Conservation (phyloP, 2,888 invertebrate genomes). For the Ischnus inquisitorius region DNA sequence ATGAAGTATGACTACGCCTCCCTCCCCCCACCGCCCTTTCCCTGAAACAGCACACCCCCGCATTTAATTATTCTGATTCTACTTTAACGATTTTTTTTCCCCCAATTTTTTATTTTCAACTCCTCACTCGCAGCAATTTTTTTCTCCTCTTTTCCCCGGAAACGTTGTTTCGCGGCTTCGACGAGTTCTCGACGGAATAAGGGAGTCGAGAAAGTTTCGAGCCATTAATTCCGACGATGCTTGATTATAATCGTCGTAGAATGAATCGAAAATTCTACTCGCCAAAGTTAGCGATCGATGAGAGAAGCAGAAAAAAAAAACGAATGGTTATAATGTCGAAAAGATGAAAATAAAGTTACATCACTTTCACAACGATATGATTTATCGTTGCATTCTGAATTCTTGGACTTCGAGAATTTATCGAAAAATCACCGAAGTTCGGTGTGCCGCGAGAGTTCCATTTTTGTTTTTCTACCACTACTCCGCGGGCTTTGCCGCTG, state of each 20-base stretch:
- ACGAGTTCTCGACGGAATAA: conserved; percentile 32
- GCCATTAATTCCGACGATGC: conserved; percentile 43
- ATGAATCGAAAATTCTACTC: conserved; percentile 44
- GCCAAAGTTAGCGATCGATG: conserved; percentile 42
- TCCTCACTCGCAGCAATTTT: background rate
- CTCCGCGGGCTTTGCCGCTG: conserved; percentile 13
- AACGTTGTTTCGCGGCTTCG: conserved; percentile 54
- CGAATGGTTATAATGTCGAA: background rate
- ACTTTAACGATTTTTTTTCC: conserved; percentile 55
- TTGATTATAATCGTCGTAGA: conserved; percentile 61
- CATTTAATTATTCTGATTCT: conserved; percentile 68
- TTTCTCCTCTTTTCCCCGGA: conserved; percentile 13
- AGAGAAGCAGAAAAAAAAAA: conserved; percentile 3
- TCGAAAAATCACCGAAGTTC: conserved; percentile 23
- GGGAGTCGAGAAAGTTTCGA: conserved; percentile 2
- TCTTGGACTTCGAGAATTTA: conserved; percentile 14
- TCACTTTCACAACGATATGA: background rate
- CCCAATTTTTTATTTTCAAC: conserved; percentile 9
- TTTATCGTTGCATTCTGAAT: conserved; percentile 21
- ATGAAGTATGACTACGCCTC: conserved; percentile 38
- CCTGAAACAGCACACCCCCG: conserved; percentile 19
- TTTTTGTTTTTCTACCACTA: background rate
- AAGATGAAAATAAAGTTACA: conserved; percentile 4
- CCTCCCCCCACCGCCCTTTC: background rate
- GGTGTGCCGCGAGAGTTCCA: conserved; percentile 4